phyloP scores from a whole-genome alignment of 30 jellyfish, hydroid and myxozoan species.

The Pseudorhiza aurosa region DNA sequence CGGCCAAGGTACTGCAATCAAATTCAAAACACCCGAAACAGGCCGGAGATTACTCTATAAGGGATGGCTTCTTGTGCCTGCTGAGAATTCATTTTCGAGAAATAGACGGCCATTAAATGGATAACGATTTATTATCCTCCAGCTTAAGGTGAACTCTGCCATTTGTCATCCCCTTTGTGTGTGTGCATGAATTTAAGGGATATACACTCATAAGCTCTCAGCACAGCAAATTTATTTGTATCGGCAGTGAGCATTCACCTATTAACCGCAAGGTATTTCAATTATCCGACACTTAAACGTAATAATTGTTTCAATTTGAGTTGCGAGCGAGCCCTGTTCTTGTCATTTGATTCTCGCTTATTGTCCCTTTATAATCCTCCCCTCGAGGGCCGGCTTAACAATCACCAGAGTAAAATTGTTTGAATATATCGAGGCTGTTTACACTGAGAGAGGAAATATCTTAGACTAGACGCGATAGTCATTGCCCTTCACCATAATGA shows the following conservation, averaged over 20 bases:
- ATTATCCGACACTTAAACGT: slow-evolving; percentile 32
- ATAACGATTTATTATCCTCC: slow-evolving; percentile 59
- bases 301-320: slow-evolving; percentile 13
- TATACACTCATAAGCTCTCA: not conserved
- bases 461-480: not conserved
- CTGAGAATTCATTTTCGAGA: slow-evolving; percentile 21
- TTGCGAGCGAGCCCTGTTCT: no score
- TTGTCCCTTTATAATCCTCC: not conserved
- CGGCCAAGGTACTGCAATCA: slow-evolving; percentile 5
- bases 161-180: slow-evolving; percentile 44
- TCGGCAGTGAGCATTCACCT: slow-evolving; percentile 6
- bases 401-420: no score
- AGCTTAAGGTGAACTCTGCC: slow-evolving; percentile 37
- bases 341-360: not conserved
- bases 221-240: not conserved
- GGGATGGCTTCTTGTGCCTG: slow-evolving; percentile 40
- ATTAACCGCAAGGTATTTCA: slow-evolving; percentile 52
- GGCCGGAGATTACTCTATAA: not conserved
- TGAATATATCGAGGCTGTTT: no score
- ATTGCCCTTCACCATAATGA: not conserved
- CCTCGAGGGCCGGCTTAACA: not conserved
- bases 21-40: not conserved
- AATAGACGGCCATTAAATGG: slow-evolving; percentile 56
- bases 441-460: not conserved
- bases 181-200: slow-evolving; percentile 6